These are phyloP conservation scores for Hyppa rectilinea DNA, from an alignment of 2,888 invertebrate species.

Conservation along the genomic window DNA sequence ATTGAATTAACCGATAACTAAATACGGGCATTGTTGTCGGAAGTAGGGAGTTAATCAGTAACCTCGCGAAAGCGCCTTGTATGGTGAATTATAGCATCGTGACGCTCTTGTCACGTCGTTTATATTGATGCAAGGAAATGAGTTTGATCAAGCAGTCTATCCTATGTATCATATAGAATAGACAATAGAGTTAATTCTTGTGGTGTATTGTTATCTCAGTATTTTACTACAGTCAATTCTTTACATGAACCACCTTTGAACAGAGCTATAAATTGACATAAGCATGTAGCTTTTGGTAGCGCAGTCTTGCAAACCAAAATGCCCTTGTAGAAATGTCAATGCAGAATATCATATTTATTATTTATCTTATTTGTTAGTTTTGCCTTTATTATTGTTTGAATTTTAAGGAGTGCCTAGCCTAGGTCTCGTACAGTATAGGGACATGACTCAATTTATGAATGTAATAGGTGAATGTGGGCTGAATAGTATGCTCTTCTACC, in stretches of 20 bases:
- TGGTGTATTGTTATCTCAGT: background rate
- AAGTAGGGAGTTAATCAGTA: slow-evolving; percentile 64
- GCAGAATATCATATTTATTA: background rate
- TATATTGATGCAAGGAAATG: slow-evolving; percentile 41
- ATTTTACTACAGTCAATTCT: background rate
- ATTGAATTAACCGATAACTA: slow-evolving; percentile 64
- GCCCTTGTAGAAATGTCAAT: slow-evolving; percentile 8
- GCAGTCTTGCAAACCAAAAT: background rate
- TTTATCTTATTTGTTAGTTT: background rate
- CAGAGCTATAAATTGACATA: background rate
- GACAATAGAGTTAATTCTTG: background rate
- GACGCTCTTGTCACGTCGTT: slow-evolving; percentile 34
- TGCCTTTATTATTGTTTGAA: slow-evolving; percentile 1
- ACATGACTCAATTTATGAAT: slow-evolving; percentile 27
- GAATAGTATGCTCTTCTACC: background rate
- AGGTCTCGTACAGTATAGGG: background rate
- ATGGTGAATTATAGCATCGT: slow-evolving; percentile 62
- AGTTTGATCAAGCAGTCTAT: slow-evolving; percentile 5
- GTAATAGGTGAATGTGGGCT: slow-evolving; percentile 14
- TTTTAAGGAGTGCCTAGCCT: background rate
- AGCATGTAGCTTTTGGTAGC: background rate
- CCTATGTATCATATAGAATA: background rate
- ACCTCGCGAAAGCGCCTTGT: slow-evolving; percentile 75
- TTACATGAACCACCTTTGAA: slow-evolving; percentile 1
- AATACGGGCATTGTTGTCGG: slow-evolving; percentile 68